Evolutionary conservation across 2,888 invertebrate genomes (phyloP).

Genomic region (Campaea margaritaria): DNA sequence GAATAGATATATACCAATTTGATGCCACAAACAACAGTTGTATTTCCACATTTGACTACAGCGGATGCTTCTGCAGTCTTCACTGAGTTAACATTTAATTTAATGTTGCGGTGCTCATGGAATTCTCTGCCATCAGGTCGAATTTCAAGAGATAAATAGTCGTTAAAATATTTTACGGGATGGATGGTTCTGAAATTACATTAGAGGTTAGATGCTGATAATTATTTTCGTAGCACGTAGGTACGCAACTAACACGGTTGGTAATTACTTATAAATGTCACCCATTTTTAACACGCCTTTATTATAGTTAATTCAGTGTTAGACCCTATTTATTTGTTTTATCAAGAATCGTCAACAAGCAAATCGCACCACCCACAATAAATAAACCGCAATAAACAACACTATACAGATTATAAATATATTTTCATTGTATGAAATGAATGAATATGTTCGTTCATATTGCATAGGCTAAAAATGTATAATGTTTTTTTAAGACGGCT

Average conservation of each 20-base stretch:
- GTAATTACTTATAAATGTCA: constrained; percentile 71
- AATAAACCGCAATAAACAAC: too few species aligned
- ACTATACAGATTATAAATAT: too few species aligned
- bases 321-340: too few species aligned
- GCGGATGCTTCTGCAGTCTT: constrained; percentile 89
- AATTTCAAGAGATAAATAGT: constrained; percentile 88
- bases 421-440: too few species aligned
- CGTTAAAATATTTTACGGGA: constrained; percentile 90
- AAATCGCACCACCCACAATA: too few species aligned
- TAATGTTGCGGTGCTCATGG: constrained; percentile 87
- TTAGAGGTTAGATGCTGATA: constrained; percentile 26
- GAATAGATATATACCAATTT: constrained; percentile 87
- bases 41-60: constrained; percentile 92
- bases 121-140: constrained; percentile 92
- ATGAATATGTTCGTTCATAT: too few species aligned
- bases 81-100: constrained; percentile 71
- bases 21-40: constrained; percentile 93
- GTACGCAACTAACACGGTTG: too few species aligned
- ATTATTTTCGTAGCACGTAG: not conserved
- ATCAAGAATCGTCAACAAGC: too few species aligned
- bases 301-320: too few species aligned
- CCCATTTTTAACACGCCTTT: constrained; percentile 52
- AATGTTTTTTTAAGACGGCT: too few species aligned
- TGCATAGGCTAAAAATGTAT: too few species aligned
- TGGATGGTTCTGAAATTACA: constrained; percentile 87